Percentiles rank a stretch among this genome's conserved stretches.
Conservation (phyloP, 2,113 vertebrate genomes). For the Halcyon malimbica region DNA sequence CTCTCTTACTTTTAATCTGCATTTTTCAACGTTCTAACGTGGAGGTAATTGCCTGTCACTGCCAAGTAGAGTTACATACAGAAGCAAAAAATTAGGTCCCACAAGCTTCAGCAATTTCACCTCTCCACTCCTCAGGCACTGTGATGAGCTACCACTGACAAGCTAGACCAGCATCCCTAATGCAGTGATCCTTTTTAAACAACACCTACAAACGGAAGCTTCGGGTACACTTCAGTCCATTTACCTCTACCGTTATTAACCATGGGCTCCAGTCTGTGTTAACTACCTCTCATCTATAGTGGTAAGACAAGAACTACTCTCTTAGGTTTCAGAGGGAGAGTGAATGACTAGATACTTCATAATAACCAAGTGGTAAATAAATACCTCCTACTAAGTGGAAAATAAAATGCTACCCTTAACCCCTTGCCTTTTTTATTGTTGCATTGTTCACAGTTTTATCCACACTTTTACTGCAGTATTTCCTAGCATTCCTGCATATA, state of each 20-base stretch:
- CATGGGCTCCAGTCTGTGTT: background rate
- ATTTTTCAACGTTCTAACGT: background rate
- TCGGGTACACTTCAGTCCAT: background rate
- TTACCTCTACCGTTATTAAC: background rate
- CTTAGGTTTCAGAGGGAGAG: background rate
- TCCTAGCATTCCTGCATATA: background rate
- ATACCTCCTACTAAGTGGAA: background rate
- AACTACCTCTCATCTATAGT: background rate
- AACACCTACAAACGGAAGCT: background rate
- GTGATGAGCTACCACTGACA: background rate
- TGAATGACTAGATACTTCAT: background rate
- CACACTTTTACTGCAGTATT: background rate
- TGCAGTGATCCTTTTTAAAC: background rate
- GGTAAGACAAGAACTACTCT: background rate
- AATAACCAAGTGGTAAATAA: background rate
- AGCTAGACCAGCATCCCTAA: background rate
- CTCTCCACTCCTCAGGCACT: background rate
- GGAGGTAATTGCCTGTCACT: background rate
- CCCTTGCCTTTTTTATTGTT: background rate
- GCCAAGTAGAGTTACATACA: background rate
- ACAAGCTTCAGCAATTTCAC: background rate
- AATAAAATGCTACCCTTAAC: background rate
- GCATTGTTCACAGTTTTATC: background rate
- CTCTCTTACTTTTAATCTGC: background rate
- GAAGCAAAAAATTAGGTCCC: background rate